Conservation (phyloP, 2,888 invertebrate species). For the Graphium colonna region DNA sequence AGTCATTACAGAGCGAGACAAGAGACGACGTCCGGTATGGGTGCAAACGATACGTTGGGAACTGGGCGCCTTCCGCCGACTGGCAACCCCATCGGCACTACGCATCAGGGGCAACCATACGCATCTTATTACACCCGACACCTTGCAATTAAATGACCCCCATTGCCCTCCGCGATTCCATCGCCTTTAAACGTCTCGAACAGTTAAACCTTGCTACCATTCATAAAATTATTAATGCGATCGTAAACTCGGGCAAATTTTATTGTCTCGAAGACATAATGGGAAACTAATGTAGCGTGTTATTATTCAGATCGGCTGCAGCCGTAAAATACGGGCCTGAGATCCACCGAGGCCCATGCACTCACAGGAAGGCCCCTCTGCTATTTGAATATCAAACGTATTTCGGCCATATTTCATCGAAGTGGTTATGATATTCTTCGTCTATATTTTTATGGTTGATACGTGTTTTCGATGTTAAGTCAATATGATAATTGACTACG, state of each 20-base stretch:
- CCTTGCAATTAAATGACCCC: slow-evolving; percentile 61
- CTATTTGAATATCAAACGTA: slow-evolving; percentile 77
- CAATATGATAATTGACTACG: slow-evolving; percentile 51
- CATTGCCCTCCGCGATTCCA: slow-evolving; percentile 59
- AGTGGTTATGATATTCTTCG: slow-evolving; percentile 78
- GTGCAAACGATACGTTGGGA: slow-evolving; percentile 76
- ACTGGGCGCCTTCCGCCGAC: slow-evolving; percentile 61
- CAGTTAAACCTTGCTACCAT: slow-evolving; percentile 75
- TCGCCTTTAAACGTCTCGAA: slow-evolving; percentile 51
- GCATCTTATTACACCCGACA: slow-evolving; percentile 54
- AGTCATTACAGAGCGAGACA: slow-evolving; percentile 25
- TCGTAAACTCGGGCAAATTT: slow-evolving; percentile 80
- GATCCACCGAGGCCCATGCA: slow-evolving; percentile 42
- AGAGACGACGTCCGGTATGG: slow-evolving; percentile 65
- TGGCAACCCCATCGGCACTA: slow-evolving; percentile 34
- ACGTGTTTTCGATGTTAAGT: slow-evolving; percentile 62
- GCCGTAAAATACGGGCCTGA: slow-evolving; percentile 74
- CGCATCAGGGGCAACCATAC: slow-evolving; percentile 37
- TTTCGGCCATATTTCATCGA: slow-evolving; percentile 71
- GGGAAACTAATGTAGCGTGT: slow-evolving; percentile 80
- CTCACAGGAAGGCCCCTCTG: slow-evolving; percentile 71
- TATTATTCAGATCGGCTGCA: slow-evolving; percentile 78
- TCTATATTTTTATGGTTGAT: slow-evolving; percentile 49
- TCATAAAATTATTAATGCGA: slow-evolving; percentile 80
- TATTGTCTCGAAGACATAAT: slow-evolving; percentile 79